Evolutionary conservation across 2,888 invertebrate species (phyloP), one percentile per base, ranked within the genome.

Genomic region (Heliconius ismenius): DNA sequence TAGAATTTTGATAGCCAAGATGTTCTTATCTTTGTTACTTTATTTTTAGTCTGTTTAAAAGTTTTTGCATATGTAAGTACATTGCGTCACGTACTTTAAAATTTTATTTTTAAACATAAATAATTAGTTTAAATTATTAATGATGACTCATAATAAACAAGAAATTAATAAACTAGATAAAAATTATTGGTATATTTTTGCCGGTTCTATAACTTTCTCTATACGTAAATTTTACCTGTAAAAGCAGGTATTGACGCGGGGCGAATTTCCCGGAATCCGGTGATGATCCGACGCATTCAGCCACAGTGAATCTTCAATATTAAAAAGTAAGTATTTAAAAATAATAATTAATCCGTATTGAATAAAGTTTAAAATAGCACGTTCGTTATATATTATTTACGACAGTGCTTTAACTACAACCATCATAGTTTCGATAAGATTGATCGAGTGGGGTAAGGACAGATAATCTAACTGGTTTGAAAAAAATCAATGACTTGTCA

Each of bases 401-500:
- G 80, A 69, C 80, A 68, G 89, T 90, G 84, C 78, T 69, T 74
- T 81, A 78, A 39, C 79, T 82, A 60, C 82, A 69, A 81, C 74
- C 78, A 77, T 86, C 86, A 88, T 89, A 89, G 91, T 89, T 89
- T 89, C 87, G 91, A 92, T 93, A 94, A 94, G 94, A 94, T 94
- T 94, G 94, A 94, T 94, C 93, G 92, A 94, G 94, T 93, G 93
- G 90, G 91, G 93, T 92, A 91, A 92, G 88, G 89, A 86, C 90
- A 93, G 93, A 93, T 93, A 89, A 93, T 93, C 93, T 94, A 90
- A 86, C 83, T 82, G 83, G 76, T 81, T 85, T 87, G 89, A 90
- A 93, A 87, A n/a, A 93, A 94, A 92, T 89, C 90, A 85, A 91
- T 94, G 94, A 94, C 94, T 94, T 93, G 94, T 93, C 92, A 91